phyloP scores from a whole-genome alignment of 2,888 invertebrate species.

The Ochropacha duplaris region DNA sequence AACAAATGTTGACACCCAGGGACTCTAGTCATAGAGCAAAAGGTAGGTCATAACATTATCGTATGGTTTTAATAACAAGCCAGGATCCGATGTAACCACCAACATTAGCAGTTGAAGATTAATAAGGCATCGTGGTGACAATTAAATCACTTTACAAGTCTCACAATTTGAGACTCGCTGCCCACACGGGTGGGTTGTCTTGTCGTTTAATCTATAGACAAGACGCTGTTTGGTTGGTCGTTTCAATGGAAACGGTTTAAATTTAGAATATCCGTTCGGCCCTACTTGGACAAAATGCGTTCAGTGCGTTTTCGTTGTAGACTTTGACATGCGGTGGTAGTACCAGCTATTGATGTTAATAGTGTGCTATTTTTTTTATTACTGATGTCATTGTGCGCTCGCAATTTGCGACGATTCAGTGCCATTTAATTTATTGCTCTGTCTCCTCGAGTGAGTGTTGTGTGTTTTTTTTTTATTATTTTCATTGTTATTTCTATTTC shows the following conservation, averaged over 20 bases:
- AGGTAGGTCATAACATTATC: constrained; percentile 1
- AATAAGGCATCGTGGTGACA: constrained; percentile 49
- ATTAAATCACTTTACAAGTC: constrained; percentile 74
- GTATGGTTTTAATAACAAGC: constrained; percentile 10
- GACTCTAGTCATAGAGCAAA: neutral
- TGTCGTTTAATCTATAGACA: constrained; percentile 67
- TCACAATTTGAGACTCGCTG: constrained; percentile 52
- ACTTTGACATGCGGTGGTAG: constrained; percentile 46
- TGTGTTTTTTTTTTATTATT: constrained; percentile 23
- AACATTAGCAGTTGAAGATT: constrained; percentile 50
- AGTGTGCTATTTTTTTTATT: constrained; percentile 15
- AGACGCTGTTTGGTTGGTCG: constrained; percentile 60
- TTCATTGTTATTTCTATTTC: constrained; percentile 5
- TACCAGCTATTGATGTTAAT: constrained; percentile 30
- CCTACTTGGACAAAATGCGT: constrained; percentile 73
- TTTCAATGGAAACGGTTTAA: constrained; percentile 78
- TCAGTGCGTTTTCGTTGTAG: constrained; percentile 60
- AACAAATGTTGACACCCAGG: neutral
- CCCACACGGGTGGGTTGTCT: constrained; percentile 57
- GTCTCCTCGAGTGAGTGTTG: constrained; percentile 20
- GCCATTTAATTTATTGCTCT: constrained; percentile 27
- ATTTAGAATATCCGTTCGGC: constrained; percentile 79
- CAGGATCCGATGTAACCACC: constrained; percentile 35
- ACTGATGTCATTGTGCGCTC: constrained; percentile 10
- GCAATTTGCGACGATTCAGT: constrained; percentile 24